A percentile compares a stretch with the other conserved stretches of the same genome.
These are phyloP conservation scores for Andrena minutula DNA, from an alignment of 2,888 invertebrate species.

Conservation along the genomic window DNA sequence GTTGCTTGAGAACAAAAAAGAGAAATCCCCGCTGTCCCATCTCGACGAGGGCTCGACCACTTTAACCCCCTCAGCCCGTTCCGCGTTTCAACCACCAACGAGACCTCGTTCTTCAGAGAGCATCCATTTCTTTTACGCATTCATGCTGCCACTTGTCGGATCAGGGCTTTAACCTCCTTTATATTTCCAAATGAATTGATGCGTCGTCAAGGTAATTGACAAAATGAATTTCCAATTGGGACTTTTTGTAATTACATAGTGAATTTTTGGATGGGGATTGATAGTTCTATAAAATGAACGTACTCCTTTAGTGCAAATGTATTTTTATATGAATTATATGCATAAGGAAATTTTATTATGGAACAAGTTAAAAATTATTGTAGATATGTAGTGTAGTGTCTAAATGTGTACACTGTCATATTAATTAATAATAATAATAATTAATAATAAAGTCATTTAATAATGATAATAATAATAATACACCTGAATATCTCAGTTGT, in stretches of 20 bases:
- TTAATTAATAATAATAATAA: too few species aligned
- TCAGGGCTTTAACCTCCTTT: constrained; percentile 28
- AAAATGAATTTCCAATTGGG: background rate
- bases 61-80: constrained; percentile 46
- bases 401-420: too few species aligned
- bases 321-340: too few species aligned
- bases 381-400: too few species aligned
- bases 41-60: constrained; percentile 41
- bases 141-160: constrained; percentile 45
- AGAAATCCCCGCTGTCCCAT: constrained; percentile 30
- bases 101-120: constrained; percentile 34
- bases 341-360: too few species aligned
- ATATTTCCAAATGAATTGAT: constrained; percentile 37
- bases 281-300: too few species aligned
- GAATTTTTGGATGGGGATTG: too few species aligned
- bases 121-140: constrained; percentile 27
- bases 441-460: too few species aligned
- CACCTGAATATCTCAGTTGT: too few species aligned
- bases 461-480: too few species aligned
- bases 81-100: constrained; percentile 25
- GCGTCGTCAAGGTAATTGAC: background rate
- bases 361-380: too few species aligned
- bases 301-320: too few species aligned
- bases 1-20: constrained; percentile 35
- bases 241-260: background rate